phyloP scores from a whole-genome alignment of 2,888 invertebrate species.

The Trissolcus japonicus region DNA sequence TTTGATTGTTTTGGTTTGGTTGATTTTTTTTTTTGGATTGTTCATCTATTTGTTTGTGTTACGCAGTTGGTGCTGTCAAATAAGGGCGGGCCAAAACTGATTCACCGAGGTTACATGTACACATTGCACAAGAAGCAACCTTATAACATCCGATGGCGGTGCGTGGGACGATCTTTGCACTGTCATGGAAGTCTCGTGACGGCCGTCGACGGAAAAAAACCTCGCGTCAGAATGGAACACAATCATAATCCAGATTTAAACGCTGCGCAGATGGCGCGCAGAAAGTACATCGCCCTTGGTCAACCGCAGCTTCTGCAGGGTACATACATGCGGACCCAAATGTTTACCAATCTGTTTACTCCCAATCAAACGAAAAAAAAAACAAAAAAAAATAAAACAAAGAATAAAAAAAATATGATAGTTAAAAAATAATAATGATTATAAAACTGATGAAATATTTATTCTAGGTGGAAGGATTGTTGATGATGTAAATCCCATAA shows the following conservation, averaged over 20 bases:
- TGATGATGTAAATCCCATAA: conserved; percentile 32
- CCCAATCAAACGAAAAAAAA: background rate
- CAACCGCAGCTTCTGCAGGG: conserved; percentile 58
- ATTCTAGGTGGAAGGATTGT: conserved; percentile 25
- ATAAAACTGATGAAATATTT: background rate
- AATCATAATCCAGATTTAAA: conserved; percentile 76
- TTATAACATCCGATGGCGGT: conserved; percentile 76
- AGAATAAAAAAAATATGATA: too few species aligned
- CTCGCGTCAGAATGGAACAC: conserved; percentile 75
- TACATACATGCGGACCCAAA: conserved; percentile 14
- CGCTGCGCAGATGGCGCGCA: conserved; percentile 74
- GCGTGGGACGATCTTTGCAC: conserved; percentile 75
- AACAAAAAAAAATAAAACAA: background rate
- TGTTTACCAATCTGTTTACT: too few species aligned
- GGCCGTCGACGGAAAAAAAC: conserved; percentile 71
- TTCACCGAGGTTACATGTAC: conserved; percentile 77
- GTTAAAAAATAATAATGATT: background rate
- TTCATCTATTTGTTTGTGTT: background rate
- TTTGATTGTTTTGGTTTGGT: too few species aligned
- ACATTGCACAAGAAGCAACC: conserved; percentile 77
- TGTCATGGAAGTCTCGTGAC: conserved; percentile 77
- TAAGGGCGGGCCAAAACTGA: conserved; percentile 77
- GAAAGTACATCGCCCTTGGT: conserved; percentile 66
- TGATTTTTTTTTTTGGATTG: too few species aligned
- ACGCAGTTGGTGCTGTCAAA: conserved; percentile 73